These are phyloP conservation scores for Melanaphis sacchari DNA, from an alignment of 1,140 invertebrate genomes.

Conservation along the genomic window DNA sequence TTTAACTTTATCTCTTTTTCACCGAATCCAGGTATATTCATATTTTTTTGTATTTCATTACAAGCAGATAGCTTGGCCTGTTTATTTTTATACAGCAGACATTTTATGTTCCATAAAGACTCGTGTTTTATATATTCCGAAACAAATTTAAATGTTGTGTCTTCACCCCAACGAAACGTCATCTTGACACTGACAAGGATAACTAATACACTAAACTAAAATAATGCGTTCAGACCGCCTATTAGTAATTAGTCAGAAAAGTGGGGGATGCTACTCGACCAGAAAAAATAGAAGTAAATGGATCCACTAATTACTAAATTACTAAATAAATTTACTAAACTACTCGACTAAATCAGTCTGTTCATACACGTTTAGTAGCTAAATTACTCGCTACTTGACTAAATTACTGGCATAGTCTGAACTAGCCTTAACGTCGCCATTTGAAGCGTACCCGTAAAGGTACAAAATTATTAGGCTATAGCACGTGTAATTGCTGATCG, in stretches of 20 bases:
- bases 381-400: slow-evolving; percentile 59
- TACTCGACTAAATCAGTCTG: slow-evolving; percentile 26
- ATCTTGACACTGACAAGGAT: slow-evolving; percentile 29
- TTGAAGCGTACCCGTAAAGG: too few species aligned
- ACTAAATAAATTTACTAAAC: slow-evolving; percentile 30
- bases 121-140: slow-evolving; percentile 20
- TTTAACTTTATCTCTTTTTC: too few species aligned
- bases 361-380: slow-evolving; percentile 37
- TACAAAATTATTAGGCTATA: too few species aligned
- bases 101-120: slow-evolving; percentile 31
- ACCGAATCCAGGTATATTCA: too few species aligned
- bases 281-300: slow-evolving; percentile 34
- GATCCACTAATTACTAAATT: slow-evolving; percentile 32
- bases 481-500: too few species aligned
- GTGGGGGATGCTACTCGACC: slow-evolving; percentile 2
- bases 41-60: too few species aligned
- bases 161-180: slow-evolving; percentile 19
- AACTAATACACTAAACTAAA: slow-evolving; percentile 21
- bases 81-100: neutral
- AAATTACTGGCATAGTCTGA: slow-evolving; percentile 7
- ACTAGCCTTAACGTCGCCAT: slow-evolving; percentile 9
- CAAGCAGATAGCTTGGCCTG: too few species aligned
- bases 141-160: slow-evolving; percentile 28
- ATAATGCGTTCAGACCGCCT: slow-evolving; percentile 12
- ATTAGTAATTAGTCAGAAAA: slow-evolving; percentile 29